These are phyloP conservation scores for Gadopsis marmoratus DNA, from an alignment of 2,797 vertebrate genomes.

Conservation along the genomic window DNA sequence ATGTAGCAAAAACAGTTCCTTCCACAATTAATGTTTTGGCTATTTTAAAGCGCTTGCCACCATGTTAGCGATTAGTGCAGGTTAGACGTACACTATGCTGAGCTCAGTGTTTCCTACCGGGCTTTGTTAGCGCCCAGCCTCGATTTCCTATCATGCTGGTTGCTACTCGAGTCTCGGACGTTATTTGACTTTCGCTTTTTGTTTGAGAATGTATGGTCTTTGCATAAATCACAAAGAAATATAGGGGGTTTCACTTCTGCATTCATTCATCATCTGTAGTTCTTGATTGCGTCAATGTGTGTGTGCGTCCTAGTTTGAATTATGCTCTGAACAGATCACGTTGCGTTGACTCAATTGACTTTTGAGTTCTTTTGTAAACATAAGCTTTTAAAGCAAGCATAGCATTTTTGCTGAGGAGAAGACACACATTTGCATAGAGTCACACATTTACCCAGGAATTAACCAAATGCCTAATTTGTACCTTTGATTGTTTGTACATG, in stretches of 20 bases:
- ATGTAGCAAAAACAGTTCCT: not conserved
- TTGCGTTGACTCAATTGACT: not conserved
- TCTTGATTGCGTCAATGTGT: not conserved
- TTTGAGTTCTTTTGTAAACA: not conserved
- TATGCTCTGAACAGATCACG: not conserved
- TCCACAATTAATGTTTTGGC: not conserved
- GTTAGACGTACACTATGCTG: not conserved
- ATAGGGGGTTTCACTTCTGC: not conserved
- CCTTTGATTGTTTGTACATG: constrained; percentile 4
- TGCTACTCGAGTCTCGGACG: not conserved
- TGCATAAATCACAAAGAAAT: not conserved
- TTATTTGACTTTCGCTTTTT: not conserved
- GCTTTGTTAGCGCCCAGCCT: no score
- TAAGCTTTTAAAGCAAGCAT: not conserved
- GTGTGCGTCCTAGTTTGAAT: not conserved
- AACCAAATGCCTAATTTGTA: not conserved
- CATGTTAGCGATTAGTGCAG: not conserved
- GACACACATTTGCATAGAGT: not conserved
- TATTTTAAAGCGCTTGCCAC: not conserved
- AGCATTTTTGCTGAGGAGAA: not conserved
- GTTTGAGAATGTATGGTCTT: not conserved
- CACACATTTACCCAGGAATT: not conserved
- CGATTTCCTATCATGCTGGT: no score
- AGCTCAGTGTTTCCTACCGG: no score
- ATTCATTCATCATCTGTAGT: not conserved